These are phyloP conservation scores for Rhizoglyphus robini DNA, from an alignment of 1,140 invertebrate species.

Conservation along the genomic window DNA sequence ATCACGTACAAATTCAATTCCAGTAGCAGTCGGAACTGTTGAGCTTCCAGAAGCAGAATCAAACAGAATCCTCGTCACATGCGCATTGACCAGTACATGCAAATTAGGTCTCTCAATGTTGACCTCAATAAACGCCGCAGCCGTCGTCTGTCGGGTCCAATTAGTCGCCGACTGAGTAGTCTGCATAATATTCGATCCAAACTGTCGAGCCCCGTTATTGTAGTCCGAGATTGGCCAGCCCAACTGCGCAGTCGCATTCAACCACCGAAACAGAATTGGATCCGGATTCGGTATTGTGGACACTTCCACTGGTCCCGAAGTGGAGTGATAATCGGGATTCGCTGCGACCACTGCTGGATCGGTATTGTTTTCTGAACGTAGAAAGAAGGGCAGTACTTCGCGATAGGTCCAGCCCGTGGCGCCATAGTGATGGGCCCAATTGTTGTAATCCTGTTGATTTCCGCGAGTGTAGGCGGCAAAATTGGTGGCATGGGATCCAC, in stretches of 20 bases:
- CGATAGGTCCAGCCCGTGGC: slow-evolving; percentile 77
- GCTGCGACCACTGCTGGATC: slow-evolving; percentile 29
- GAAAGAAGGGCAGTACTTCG: slow-evolving; percentile 51
- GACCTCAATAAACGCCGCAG: slow-evolving; percentile 74
- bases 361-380: slow-evolving; percentile 37
- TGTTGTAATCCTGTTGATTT: slow-evolving; percentile 69
- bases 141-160: slow-evolving; percentile 66
- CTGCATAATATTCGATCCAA: slow-evolving; percentile 43
- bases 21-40: slow-evolving; percentile 54
- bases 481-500: slow-evolving; percentile 61
- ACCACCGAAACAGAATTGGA: slow-evolving; percentile 46
- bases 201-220: slow-evolving; percentile 66
- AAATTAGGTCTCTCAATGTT: slow-evolving; percentile 63
- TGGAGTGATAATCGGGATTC: slow-evolving; percentile 47
- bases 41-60: slow-evolving; percentile 66
- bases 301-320: slow-evolving; percentile 63
- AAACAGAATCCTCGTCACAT: slow-evolving; percentile 66
- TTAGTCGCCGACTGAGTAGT: slow-evolving; percentile 73
- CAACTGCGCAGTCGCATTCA: slow-evolving; percentile 56
- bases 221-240: slow-evolving; percentile 63
- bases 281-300: slow-evolving; percentile 66
- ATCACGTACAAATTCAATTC: slow-evolving; percentile 52
- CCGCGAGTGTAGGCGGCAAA: slow-evolving; percentile 77
- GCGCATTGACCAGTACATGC: slow-evolving; percentile 64
- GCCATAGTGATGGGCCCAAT: slow-evolving; percentile 57